Evolutionary conservation across 2,113 vertebrate species (phyloP).

Genomic region (cattle (Bos taurus)): DNA sequence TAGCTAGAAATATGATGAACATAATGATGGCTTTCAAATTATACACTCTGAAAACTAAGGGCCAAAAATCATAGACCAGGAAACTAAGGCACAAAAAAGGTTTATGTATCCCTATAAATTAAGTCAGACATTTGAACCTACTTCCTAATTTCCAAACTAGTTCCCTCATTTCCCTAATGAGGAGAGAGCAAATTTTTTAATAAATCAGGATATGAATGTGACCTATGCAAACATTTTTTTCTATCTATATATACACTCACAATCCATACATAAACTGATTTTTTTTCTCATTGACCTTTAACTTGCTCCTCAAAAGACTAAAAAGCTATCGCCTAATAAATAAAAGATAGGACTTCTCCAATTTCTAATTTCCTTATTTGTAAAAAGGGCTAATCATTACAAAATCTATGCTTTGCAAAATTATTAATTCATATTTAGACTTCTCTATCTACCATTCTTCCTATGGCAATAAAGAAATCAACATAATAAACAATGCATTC

Average conservation of each 20-base stretch:
- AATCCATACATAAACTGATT: not conserved
- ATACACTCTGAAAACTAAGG: conserved; percentile 21
- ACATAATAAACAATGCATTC: not conserved
- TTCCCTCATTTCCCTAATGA: not conserved
- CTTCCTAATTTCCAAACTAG: not conserved
- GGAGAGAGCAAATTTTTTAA: not conserved
- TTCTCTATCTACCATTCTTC: not conserved
- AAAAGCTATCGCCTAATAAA: conserved; percentile 15
- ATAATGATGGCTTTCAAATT: not conserved
- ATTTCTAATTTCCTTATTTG: not conserved
- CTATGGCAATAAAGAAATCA: not conserved
- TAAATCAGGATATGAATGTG: not conserved
- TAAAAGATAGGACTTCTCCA: not conserved
- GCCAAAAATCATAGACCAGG: not conserved
- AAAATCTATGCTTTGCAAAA: conserved; percentile 11
- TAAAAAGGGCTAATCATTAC: not conserved
- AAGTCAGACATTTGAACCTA: not conserved
- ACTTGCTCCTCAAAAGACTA: conserved; percentile 2
- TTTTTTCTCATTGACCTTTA: not conserved
- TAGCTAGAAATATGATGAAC: conserved; percentile 5
- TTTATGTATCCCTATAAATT: not conserved
- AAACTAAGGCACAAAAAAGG: conserved; percentile 11
- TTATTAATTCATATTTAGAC: not conserved
- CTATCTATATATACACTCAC: not conserved
- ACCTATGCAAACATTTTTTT: not conserved